Evolutionary conservation across 2,888 invertebrate species (phyloP).

Genomic region (Silvanus unidentatus): DNA sequence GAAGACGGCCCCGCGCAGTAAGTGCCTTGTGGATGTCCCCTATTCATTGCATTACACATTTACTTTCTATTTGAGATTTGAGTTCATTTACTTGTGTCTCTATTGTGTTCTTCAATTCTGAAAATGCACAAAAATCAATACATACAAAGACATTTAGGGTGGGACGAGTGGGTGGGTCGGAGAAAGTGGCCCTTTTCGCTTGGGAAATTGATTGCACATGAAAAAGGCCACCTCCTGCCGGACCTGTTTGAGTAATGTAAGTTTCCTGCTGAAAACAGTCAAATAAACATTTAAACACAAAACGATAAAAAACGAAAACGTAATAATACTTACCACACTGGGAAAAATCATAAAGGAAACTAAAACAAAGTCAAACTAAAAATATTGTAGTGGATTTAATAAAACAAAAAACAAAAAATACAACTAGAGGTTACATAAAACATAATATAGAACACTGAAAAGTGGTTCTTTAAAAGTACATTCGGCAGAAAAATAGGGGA

Average conservation of each 20-base stretch:
- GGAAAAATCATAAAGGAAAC: constrained; percentile 3
- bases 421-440: constrained; percentile 25
- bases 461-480: constrained; percentile 22
- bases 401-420: constrained; percentile 12
- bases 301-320: not conserved
- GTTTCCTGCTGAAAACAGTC: too few relatives aligned
- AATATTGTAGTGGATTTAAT: constrained; percentile 14
- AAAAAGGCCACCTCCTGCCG: too few relatives aligned
- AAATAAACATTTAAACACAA: constrained; percentile 5
- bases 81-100: constrained; percentile 95
- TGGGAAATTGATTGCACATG: too few relatives aligned
- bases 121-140: constrained; percentile 42
- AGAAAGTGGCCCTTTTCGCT: too few relatives aligned
- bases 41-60: constrained; percentile 90
- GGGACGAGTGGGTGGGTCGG: too few relatives aligned
- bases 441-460: constrained; percentile 11
- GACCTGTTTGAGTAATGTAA: too few relatives aligned
- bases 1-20: constrained; percentile 39
- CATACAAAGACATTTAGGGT: not conserved
- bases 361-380: constrained; percentile 16
- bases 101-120: constrained; percentile 96
- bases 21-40: constrained; percentile 45
- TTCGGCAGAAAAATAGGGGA: constrained; percentile 14
- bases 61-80: constrained; percentile 94
- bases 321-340: not conserved